Evolutionary conservation across 1,140 invertebrate genomes (phyloP).

Genomic region (Drosophila nigrodunni): DNA sequence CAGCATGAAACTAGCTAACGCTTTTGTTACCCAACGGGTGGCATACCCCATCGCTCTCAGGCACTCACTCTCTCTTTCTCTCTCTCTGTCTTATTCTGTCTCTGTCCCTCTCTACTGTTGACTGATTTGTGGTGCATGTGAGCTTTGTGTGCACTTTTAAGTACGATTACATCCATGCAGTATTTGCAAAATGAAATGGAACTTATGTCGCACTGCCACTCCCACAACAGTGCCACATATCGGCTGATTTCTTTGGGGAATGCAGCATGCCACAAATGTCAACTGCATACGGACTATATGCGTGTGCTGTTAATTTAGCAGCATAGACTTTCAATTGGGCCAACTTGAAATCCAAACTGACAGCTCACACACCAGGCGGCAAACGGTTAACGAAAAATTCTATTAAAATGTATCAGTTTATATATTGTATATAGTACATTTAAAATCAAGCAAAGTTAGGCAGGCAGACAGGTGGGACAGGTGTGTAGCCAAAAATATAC

Average conservation of each 20-base stretch:
- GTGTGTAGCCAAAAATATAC: not conserved
- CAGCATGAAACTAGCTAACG: slow-evolving; percentile 37
- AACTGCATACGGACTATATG: slow-evolving; percentile 8
- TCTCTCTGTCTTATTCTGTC: no score
- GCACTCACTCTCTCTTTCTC: not conserved
- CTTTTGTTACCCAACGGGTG: not conserved
- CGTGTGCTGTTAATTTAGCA: slow-evolving; percentile 27
- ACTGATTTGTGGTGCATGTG: slow-evolving; percentile 45
- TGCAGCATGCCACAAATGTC: slow-evolving; percentile 19
- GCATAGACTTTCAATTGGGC: slow-evolving; percentile 47
- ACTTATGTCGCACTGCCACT: slow-evolving; percentile 52
- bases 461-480: slow-evolving; percentile 14
- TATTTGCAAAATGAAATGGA: slow-evolving; percentile 77
- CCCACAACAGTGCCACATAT: slow-evolving; percentile 23
- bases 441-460: slow-evolving; percentile 45
- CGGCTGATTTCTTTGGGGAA: slow-evolving; percentile 63
- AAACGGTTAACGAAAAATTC: slow-evolving; percentile 48
- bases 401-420: slow-evolving; percentile 74
- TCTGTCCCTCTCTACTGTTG: slow-evolving; percentile 1
- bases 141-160: slow-evolving; percentile 58
- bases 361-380: slow-evolving; percentile 42
- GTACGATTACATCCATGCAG: slow-evolving; percentile 59
- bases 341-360: slow-evolving; percentile 51
- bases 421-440: slow-evolving; percentile 58
- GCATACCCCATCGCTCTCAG: not conserved